Percentiles rank a stretch among this genome's conserved stretches.
phyloP scores from a whole-genome alignment of 2,888 invertebrate genomes.

The Synergus laeviventris region DNA sequence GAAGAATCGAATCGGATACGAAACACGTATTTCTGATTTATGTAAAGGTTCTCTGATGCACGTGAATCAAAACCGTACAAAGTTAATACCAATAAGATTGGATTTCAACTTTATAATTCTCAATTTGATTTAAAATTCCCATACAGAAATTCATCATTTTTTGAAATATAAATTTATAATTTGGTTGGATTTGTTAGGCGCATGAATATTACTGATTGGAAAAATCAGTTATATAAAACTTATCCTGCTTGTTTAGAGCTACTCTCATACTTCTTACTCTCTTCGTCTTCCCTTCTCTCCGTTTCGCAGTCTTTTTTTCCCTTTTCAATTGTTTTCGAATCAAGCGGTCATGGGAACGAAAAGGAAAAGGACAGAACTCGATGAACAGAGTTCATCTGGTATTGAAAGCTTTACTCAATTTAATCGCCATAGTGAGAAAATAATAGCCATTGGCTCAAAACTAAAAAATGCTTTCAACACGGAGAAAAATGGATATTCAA shows the following conservation, averaged over 20 bases:
- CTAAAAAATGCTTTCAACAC: too few species aligned
- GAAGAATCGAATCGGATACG: slow-evolving; percentile 53
- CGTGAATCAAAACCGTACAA: background rate
- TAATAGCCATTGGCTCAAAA: background rate
- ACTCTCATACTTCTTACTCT: slow-evolving; percentile 43
- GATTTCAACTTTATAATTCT: background rate
- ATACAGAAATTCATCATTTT: background rate
- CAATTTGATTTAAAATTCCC: background rate
- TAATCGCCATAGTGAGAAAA: slow-evolving; percentile 49
- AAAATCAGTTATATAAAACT: slow-evolving; percentile 64
- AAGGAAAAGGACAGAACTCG: slow-evolving; percentile 45
- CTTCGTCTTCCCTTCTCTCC: slow-evolving; percentile 37
- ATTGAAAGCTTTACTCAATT: slow-evolving; percentile 50
- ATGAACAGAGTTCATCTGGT: slow-evolving; percentile 9
- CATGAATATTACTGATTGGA: slow-evolving; percentile 54
- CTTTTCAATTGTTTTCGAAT: slow-evolving; percentile 56
- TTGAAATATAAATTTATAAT: slow-evolving; percentile 20
- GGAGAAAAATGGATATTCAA: too few species aligned
- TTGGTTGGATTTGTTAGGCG: slow-evolving; percentile 59
- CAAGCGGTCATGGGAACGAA: slow-evolving; percentile 53
- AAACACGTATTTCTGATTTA: slow-evolving; percentile 48
- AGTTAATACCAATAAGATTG: background rate
- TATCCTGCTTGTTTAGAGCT: slow-evolving; percentile 50
- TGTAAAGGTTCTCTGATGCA: background rate
- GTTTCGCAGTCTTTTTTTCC: slow-evolving; percentile 47